Percentiles rank a stretch among this genome's conserved stretches.
Conservation (phyloP, 2,888 invertebrate species). For the Protonemura montana region DNA sequence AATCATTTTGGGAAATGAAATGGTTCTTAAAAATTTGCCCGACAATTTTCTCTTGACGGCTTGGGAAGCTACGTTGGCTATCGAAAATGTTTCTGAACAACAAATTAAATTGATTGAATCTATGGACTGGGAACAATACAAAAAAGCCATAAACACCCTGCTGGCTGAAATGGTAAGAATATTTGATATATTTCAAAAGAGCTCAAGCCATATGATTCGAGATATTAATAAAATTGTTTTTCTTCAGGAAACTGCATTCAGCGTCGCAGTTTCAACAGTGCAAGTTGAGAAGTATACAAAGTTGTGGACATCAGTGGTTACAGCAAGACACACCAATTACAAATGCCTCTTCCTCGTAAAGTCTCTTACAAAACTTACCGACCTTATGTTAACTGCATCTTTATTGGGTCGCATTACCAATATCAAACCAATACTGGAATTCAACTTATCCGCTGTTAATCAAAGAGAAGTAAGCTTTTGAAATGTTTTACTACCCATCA, state of each 20-base stretch:
- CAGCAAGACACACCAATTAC: neutral
- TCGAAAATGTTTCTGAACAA: neutral
- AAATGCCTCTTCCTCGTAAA: neutral
- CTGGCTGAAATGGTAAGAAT: neutral
- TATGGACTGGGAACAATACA: neutral
- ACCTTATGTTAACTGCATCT: neutral
- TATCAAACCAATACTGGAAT: conserved; percentile 21
- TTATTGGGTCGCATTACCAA: conserved; percentile 12
- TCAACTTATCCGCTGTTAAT: conserved; percentile 20
- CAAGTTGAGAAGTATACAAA: neutral
- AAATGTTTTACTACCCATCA: no score
- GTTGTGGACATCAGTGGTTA: conserved; percentile 29
- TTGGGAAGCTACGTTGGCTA: neutral
- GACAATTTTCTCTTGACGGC: neutral
- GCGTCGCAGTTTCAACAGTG: neutral
- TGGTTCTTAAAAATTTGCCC: neutral
- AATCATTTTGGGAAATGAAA: neutral
- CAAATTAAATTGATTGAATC: neutral
- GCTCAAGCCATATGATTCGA: no score
- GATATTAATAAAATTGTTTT: no score
- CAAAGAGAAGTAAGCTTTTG: neutral
- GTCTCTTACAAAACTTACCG: neutral
- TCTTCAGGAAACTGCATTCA: neutral
- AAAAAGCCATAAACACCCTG: neutral
- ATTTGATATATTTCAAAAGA: no score